phyloP scores from a whole-genome alignment of 2,888 invertebrate genomes.

The Zhuqinia jingwanae region DNA sequence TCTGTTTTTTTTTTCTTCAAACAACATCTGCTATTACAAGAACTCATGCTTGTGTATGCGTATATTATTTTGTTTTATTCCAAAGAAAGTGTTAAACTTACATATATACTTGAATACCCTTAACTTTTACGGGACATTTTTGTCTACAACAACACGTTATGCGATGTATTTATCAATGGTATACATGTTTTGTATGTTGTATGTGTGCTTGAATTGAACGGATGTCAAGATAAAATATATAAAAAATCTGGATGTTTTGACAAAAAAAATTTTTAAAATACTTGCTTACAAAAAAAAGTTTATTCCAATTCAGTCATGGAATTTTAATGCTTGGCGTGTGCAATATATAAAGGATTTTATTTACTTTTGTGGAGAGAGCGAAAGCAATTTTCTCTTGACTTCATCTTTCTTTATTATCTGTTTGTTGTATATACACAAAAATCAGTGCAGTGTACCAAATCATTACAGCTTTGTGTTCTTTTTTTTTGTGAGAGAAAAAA shows the following conservation, averaged over 20 bases:
- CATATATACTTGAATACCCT: slow-evolving; percentile 39
- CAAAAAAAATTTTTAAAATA: slow-evolving; percentile 12
- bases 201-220: neutral
- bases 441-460: no score
- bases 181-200: no score
- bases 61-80: slow-evolving; percentile 30
- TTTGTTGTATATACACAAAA: no score
- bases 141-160: neutral
- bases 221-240: slow-evolving; percentile 18
- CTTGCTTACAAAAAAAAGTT: no score
- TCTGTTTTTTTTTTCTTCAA: slow-evolving; percentile 63
- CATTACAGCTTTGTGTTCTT: no score
- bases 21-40: slow-evolving; percentile 73
- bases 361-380: slow-evolving; percentile 16
- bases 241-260: slow-evolving; percentile 38
- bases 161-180: neutral
- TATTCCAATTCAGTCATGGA: no score
- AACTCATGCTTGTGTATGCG: slow-evolving; percentile 61
- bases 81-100: slow-evolving; percentile 50
- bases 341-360: no score
- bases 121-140: neutral
- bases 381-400: slow-evolving; percentile 25
- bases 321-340: no score
- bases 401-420: no score
- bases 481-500: neutral